Conservation (phyloP, 2,113 vertebrate genomes). For the Hepsetus odoe region DNA sequence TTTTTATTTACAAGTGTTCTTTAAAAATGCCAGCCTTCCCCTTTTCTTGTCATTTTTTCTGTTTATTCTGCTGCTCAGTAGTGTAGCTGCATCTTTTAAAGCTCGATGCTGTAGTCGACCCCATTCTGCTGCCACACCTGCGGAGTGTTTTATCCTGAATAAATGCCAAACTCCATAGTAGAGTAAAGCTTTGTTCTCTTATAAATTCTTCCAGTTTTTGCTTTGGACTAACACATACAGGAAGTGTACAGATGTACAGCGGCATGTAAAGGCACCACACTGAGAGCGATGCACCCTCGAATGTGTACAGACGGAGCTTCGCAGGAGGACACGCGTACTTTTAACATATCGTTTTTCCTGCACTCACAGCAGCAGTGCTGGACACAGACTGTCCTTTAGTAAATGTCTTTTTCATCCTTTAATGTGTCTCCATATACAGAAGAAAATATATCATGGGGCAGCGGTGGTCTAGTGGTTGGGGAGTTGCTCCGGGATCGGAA, state of each 20-base stretch:
- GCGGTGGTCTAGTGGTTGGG: too few relatives aligned
- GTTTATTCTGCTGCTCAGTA: neutral
- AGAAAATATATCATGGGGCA: too few relatives aligned
- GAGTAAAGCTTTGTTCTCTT: neutral
- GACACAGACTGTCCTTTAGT: too few relatives aligned
- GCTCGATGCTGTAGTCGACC: neutral
- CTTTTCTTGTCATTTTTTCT: neutral
- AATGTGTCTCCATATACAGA: too few relatives aligned
- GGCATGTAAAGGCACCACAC: neutral
- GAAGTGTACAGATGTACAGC: neutral
- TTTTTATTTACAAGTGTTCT: too few relatives aligned
- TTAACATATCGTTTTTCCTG: neutral
- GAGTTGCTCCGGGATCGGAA: too few relatives aligned
- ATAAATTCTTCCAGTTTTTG: neutral
- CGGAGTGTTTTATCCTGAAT: neutral
- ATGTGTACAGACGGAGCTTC: neutral
- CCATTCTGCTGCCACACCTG: slow-evolving; percentile 19
- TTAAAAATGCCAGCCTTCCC: neutral
- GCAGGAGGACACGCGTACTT: neutral
- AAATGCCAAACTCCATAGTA: neutral
- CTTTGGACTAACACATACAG: neutral
- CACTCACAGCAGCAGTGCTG: too few relatives aligned
- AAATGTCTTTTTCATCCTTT: too few relatives aligned
- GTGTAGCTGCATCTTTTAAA: neutral
- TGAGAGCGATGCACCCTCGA: neutral